Evolutionary conservation across 2,113 vertebrate genomes (phyloP), one percentile per base, ranked within the genome.

Genomic region (Brachionichthys hirsutus): DNA sequence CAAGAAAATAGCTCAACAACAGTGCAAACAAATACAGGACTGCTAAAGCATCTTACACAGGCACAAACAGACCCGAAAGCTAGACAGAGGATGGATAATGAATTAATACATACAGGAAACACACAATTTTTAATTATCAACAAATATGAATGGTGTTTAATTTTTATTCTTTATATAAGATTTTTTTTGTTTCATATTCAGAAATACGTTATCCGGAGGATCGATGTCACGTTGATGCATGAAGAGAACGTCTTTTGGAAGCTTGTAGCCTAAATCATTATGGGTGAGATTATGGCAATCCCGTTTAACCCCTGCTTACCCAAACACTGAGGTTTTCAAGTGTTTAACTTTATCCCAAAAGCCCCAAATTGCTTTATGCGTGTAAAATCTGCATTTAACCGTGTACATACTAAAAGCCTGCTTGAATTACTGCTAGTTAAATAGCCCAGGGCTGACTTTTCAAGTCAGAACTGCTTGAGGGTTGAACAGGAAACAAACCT

Each of bases 21-120:
- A 84, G 72, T 60, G 71, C 71, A 85, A 83, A 83, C 73, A 80
- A 75, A 73, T 60, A 22, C 71, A 73, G 77, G 75, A 73, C 78
- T 68, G 75, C 77, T 66, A 74, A 77, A 72, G 61, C 55, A 30
- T 30, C 24, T 30, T 30, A 30, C 4, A 30, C 24, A 6, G 24
- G 24, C 24, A 30, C 24, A 30, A 30, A 30, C 24, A 30, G 24
- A 30, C 24, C 24, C 8, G 8, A 6, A 30, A 30, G 24, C 8
- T 30, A 30, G 24, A 30, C 24, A 30, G 5, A 30, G 24, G 8
- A 30, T 30, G 1, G 4, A 30, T 30, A 30, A 30, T 30, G 24
- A 30, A 30, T 30, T 6, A 30, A 30, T 6, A 30, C 24, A 30
- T 30, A 30, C 8, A 30, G 24, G 24, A 30, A 30, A 30, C 1